Evolutionary conservation across 2,113 vertebrate species (phyloP), one percentile per base, ranked within the genome.

Genomic region (Riparia riparia): DNA sequence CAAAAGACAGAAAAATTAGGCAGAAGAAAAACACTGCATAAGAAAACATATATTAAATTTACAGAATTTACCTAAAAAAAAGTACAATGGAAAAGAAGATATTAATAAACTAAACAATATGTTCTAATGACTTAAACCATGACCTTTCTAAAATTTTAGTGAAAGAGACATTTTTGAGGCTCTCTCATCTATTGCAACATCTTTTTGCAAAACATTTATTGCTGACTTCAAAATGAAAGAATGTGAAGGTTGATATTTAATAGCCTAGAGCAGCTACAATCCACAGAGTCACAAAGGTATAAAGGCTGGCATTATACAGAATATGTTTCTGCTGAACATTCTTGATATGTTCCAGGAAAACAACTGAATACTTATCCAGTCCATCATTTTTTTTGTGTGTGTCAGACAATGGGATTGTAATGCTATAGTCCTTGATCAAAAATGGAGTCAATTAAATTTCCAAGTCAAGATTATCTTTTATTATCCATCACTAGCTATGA

Each of bases 161-260:
- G 47, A 63, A 86, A 73, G 31, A 86, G 64, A 89, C 9, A 19
- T 89, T 89, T 95, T 54, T 70, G 47, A 93, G 34, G 13, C 3
- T 58, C 17, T 91, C 56, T 89, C 51, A 68, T 83, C 42, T 77
- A 51, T 82, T 87, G 49, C 22, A 84, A 32, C 3, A 66, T 1
- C 19, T 19, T 93, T 91, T 82, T 56, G 32, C 32, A 84, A 74
- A 93, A 71, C 12, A 81, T 86, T 86, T 96, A 51, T 87, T 93
- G 16, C 39, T 87, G 78, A 68, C 49, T 90, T 47, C 12, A 44
- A 76, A 95, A 70, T 68, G 51, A 97, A 93, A 78, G 69, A 84
- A 73, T 37, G 24, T 71, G 34, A 89, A 86, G 21, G 49, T 64
- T 95, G 65, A 81, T 95, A 76, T 82, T 84, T 91, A 91, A 71